Evolutionary conservation across 2,888 invertebrate species (phyloP), one percentile per base, ranked within the genome.

Genomic region (Cotesia congregata): DNA sequence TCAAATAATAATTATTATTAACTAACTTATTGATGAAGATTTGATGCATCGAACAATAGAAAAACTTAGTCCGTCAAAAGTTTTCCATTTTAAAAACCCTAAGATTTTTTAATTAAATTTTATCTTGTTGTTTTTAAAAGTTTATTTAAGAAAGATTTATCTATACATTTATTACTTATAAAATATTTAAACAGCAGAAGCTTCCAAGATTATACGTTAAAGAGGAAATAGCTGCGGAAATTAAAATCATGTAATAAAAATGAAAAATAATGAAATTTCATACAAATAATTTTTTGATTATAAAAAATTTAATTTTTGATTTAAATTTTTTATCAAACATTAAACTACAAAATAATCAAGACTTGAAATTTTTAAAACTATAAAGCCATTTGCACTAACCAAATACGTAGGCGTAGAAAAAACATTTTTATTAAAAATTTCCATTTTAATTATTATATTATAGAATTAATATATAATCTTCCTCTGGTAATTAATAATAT

Each of bases 131-230:
- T 39, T 71, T 71, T 69, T 30, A 9, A 61, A 71, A 61, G 60
- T 71, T 71, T 71, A 71, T 71, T 59, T n/a, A 61, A 71, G 20
- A 59, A 72, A 39, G 12, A 62, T 50, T 12, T 50, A 50, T 50
- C 50, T 50, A 12, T 50, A 50, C 50, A 50, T n/a, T 20, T 12
- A 62, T 38, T 62, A 39, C 15, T 62, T 59, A 50, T 39, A 72
- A 15, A 62, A n/a, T 62, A 72, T 39, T 60, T n/a, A 67, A 67
- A 67, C 65, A 72, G 41, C 12, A 74, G 75, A 77, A 40, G 75
- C 77, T 78, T 78, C 73, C 78, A 77, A 67, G 6, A 5, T 65
- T 59, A 50, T 50, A 50, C 12, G 12, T 12, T 50, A 4, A 9
- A 50, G 12, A 50, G 12, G 30, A 12, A 38, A 67, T 7, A 38